Conservation (phyloP, 2,797 vertebrate genomes). For the Sebastes diaconus region DNA sequence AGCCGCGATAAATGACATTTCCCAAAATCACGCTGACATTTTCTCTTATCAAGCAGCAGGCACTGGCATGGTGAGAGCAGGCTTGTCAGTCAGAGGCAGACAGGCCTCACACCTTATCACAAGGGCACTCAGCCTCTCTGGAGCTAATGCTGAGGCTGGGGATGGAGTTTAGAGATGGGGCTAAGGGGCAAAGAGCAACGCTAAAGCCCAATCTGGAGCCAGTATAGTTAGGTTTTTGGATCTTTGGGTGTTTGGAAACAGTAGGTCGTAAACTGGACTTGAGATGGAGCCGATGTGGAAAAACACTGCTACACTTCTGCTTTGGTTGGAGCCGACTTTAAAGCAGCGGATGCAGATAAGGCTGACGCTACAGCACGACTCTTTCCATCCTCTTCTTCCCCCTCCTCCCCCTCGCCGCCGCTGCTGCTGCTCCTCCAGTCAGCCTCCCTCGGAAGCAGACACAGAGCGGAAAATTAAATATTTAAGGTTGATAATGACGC, state of each 20-base stretch:
- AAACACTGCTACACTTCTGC: slow-evolving; percentile 40
- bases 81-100: slow-evolving; percentile 86
- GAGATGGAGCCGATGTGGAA: slow-evolving; percentile 33
- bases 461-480: slow-evolving; percentile 84
- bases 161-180: slow-evolving; percentile 69
- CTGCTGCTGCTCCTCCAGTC: slow-evolving; percentile 63
- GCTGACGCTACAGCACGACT: slow-evolving; percentile 56
- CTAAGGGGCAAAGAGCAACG: slow-evolving; percentile 55
- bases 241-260: slow-evolving; percentile 30
- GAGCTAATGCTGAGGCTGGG: slow-evolving; percentile 72
- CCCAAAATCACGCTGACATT: slow-evolving; percentile 85
- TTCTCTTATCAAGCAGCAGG: slow-evolving; percentile 86
- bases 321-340: slow-evolving; percentile 66
- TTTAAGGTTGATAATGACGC: slow-evolving; percentile 83
- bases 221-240: slow-evolving; percentile 4
- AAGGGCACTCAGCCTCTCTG: slow-evolving; percentile 76
- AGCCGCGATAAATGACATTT: slow-evolving; percentile 86
- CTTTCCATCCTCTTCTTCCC: slow-evolving; percentile 29
- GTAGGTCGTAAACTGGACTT: slow-evolving; percentile 32
- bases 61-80: slow-evolving; percentile 80
- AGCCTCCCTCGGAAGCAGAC: slow-evolving; percentile 80
- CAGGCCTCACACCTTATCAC: slow-evolving; percentile 86
- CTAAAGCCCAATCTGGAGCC: slow-evolving; percentile 20
- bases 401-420: slow-evolving; percentile 6
- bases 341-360: slow-evolving; percentile 75